Conservation (phyloP, 2,888 invertebrate genomes). For the Nephrotoma guestfalica region DNA sequence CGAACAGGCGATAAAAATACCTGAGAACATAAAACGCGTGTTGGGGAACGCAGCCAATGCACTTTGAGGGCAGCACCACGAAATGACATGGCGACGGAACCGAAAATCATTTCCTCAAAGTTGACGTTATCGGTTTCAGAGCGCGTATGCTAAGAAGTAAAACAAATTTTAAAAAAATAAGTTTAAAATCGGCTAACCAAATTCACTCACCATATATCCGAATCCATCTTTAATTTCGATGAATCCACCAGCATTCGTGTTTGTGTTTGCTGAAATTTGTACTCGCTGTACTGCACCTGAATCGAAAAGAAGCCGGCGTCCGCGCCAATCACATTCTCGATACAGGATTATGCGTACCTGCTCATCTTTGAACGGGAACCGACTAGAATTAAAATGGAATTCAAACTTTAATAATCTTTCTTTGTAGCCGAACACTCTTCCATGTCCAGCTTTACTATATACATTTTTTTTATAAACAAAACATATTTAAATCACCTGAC, state of each 20-base stretch:
- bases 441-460: background rate
- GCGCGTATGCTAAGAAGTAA: slow-evolving; percentile 40
- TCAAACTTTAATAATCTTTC: background rate
- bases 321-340: slow-evolving; percentile 72
- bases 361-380: slow-evolving; percentile 49
- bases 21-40: slow-evolving; percentile 41
- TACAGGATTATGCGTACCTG: slow-evolving; percentile 71
- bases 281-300: slow-evolving; percentile 39
- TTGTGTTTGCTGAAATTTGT: slow-evolving; percentile 1
- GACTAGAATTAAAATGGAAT: slow-evolving; percentile 17
- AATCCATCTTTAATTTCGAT: slow-evolving; percentile 49
- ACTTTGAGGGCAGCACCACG: slow-evolving; percentile 76
- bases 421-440: background rate
- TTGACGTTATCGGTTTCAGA: slow-evolving; percentile 52
- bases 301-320: slow-evolving; percentile 69
- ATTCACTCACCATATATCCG: slow-evolving; percentile 41
- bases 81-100: slow-evolving; percentile 78
- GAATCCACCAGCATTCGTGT: slow-evolving; percentile 22
- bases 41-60: slow-evolving; percentile 35
- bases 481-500: background rate
- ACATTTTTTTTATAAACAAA: background rate
- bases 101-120: slow-evolving; percentile 86
- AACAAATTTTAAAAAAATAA: background rate
- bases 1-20: slow-evolving; percentile 42
- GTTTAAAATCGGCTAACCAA: background rate